Evolutionary conservation across 2,888 invertebrate species (phyloP), one percentile per base, ranked within the genome.

Genomic region (Callinectes sapidus): DNA sequence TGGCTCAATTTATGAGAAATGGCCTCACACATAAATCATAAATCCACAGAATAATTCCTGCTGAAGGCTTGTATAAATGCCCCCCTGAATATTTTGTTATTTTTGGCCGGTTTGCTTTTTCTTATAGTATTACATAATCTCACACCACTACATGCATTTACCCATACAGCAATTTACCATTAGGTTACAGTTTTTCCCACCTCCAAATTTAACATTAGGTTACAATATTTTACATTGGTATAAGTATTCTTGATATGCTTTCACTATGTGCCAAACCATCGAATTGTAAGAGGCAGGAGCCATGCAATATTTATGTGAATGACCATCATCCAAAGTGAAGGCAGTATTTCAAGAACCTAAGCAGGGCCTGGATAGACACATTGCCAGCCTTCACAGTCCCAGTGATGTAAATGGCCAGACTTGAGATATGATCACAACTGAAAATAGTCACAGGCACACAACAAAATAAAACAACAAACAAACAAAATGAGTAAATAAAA

Each of bases 361-460:
- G 39, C 39, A 81, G 48, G 48, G 13, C 54, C 81, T 81, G 88
- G 81, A 32, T 16, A 89, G 87, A n/a, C 5, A 66, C 61, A 35
- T 28, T 81, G 81, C 32, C 16, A 81, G 32, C 81, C 81, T 81
- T 35, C 81, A 81, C 81, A 32, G 81, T 35, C 35, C 81, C 81
- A 35, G 35, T 81, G 35, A 32, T n/a, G 16, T 81, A 14, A 81
- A 35, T 32, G 35, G 81, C 90, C 77, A 87, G 87, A 87, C 35
- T 42, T 32, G 86, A 86, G 92, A 71, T 90, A 92, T 87, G 89
- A 77, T 91, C 81, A 89, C 87, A 92, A 85, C 81, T 54, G 54
- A 61, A 92, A 92, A 48, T 87, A 89, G 90, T 92, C 92, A 92
- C 92, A 92, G 92, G 90, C 92, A 92, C 92, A 77, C 86, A 90